Base-by-base conservation (phyloP, 2,113 vertebrate genomes). In the Artemisiospiza belli region DNA sequence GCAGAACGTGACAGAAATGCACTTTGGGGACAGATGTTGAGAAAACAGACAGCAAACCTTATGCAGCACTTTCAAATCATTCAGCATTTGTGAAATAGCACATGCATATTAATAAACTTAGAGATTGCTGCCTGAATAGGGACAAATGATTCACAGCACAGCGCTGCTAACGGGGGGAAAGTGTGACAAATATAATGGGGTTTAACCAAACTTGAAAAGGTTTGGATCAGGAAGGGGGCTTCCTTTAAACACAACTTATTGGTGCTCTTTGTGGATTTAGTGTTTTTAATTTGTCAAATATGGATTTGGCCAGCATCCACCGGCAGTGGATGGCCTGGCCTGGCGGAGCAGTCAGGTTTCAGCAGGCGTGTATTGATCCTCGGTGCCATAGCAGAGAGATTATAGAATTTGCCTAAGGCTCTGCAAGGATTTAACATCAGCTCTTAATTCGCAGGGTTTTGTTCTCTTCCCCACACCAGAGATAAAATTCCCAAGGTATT, bases 391-490 rank as follows among this genome's bases (percentile, higher is more conserved):
- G 84, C 67, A 52, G 15, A 74, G 70, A 83, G 72, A 93, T 95
- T 91, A 78, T 44, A 41, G 79, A 94, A 90, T 86, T 94, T 94
- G 92, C 93, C 83, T 90, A 93, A 87, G 85, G 79, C 76, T 94
- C 49, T 93, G 62, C 57, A 51, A 82, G 82, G 91, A 82, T 92
- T 91, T 78, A 78, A 77, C 70, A 67, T 78, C 77, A 93, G 59
- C 64, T 81, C 68, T 78, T 91, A 95, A 91, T 92, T 96, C 72
- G 63, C 14, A 27, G 7, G 1, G 62, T 88, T 95, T 87, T 93
- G 61, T 95, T 90, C 75, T 73, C 55, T 69, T 80, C 84, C 39
- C 55, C 24, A 52, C 39, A 61, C 46, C 33, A 41, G 12, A 30
- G 72, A 43, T 88, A 80, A 77, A 88, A 90, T 75, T 82, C 70